phyloP scores from a whole-genome alignment of 2,888 invertebrate species.

The Apoda limacodes region DNA sequence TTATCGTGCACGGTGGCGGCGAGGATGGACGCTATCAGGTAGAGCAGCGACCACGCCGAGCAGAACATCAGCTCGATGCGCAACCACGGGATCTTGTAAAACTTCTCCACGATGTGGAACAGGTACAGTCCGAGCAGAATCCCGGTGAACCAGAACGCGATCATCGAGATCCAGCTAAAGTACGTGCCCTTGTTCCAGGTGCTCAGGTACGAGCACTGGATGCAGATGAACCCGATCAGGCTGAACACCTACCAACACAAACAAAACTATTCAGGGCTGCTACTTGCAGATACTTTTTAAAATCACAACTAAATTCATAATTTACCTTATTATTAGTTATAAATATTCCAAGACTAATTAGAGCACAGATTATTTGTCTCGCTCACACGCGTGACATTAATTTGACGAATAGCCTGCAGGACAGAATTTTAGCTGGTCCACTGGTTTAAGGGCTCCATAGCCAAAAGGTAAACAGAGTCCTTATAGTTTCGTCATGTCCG shows the following conservation, averaged over 20 bases:
- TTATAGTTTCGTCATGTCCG: too few species aligned
- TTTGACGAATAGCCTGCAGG: too few species aligned
- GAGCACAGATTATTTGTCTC: too few species aligned
- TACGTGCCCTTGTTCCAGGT: slow-evolving; percentile 73
- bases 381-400: too few species aligned
- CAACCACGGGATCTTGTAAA: slow-evolving; percentile 88
- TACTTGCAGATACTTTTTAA: slow-evolving; percentile 3
- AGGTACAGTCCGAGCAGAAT: slow-evolving; percentile 83
- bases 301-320: slow-evolving; percentile 14
- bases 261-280: background rate
- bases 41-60: slow-evolving; percentile 78
- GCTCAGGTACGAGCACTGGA: slow-evolving; percentile 70
- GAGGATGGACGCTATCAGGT: slow-evolving; percentile 79
- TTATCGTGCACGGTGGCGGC: slow-evolving; percentile 71
- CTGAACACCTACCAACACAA: slow-evolving; percentile 66
- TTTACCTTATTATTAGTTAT: too few species aligned
- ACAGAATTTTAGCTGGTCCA: too few species aligned
- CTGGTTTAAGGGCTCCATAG: too few species aligned
- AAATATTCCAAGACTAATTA: too few species aligned
- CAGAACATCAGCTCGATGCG: slow-evolving; percentile 84
- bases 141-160: slow-evolving; percentile 87
- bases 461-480: too few species aligned
- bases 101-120: slow-evolving; percentile 88
- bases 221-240: slow-evolving; percentile 84
- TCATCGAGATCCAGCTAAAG: slow-evolving; percentile 85